Evolutionary conservation across 2,888 invertebrate species (phyloP), one percentile per base, ranked within the genome.

Genomic region (Scelioninae gen. 1): DNA sequence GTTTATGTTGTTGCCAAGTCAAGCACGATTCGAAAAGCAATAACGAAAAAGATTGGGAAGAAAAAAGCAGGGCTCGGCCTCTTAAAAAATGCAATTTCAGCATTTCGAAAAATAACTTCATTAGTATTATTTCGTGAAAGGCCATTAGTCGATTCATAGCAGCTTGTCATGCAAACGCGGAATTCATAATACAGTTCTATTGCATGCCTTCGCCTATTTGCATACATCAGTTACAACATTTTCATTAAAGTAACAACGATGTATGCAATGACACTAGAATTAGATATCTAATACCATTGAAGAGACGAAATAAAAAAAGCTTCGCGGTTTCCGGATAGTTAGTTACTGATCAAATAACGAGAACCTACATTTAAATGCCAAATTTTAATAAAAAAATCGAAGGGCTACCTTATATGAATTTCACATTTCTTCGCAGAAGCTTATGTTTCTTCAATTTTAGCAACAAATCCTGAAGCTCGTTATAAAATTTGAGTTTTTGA

Each of bases 131-230:
- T 80, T 77, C 63, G 71, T 65, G 72, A 76, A 80, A 83, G 66
- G 58, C 72, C 66, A 72, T 80, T 79, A 72, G 76, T 80, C 62
- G 53, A 71, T 71, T 83, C 75, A 79, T 79, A 55, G 79, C 43
- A 66, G 79, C 76, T 83, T 83, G 83, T 83, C 79, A 83, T 83
- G 83, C 83, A 66, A 83, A 79, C 83, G 74, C 76, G 83, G 78
- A 83, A 83, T 83, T 79, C 65, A 76, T 83, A 75, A 76, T 75
- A 43, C 34, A 60, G 71, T 79, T 76, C 79, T 75, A 60, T 83
- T 60, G 83, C 83, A 83, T 83, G 83, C 62, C 60, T 79, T 55
- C 40, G 60, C 53, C 45, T 71, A 75, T 79, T 79, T 79, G 79
- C 79, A 83, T 83, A 78, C 62, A 83, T 78, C 83, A 66, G 62